Evolutionary conservation across 2,797 vertebrate genomes (phyloP).

Genomic region (Chiropotes sagulatus): DNA sequence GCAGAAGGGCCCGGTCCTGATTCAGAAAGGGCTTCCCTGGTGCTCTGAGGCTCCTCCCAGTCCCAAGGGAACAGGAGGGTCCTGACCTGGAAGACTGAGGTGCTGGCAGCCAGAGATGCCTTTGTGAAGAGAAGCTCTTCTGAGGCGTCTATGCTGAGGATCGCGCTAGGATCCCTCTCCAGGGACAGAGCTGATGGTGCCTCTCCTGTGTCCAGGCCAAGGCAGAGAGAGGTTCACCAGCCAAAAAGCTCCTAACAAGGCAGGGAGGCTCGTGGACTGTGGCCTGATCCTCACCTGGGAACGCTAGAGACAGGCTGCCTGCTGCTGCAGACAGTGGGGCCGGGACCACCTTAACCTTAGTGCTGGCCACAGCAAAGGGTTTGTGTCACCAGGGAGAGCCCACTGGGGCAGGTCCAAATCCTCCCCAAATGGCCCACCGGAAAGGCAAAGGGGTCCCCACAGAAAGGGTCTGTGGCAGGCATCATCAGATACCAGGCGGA

Average conservation of each 20-base stretch:
- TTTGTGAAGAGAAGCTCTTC: too few relatives aligned
- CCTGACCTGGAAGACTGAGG: background rate
- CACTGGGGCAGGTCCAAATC: background rate
- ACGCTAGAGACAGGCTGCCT: background rate
- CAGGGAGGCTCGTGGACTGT: background rate
- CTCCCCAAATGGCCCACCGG: background rate
- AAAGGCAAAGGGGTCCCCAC: background rate
- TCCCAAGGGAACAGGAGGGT: too few relatives aligned
- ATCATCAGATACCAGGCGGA: background rate
- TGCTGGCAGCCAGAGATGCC: background rate
- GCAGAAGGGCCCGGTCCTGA: accelerated
- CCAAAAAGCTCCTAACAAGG: background rate
- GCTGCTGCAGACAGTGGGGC: background rate
- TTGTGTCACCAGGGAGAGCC: background rate
- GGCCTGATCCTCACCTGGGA: background rate
- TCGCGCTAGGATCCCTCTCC: background rate
- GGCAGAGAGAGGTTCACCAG: background rate
- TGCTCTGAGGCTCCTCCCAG: background rate
- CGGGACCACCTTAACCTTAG: background rate
- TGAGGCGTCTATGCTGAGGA: background rate
- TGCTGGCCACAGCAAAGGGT: background rate
- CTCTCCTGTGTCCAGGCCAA: background rate
- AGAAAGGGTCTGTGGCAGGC: background rate
- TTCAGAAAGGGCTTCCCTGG: background rate
- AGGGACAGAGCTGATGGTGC: too few relatives aligned